Percentiles rank a stretch among this genome's conserved stretches.
Conservation (phyloP, 2,797 vertebrate species). For the Acipenser transmontanus region DNA sequence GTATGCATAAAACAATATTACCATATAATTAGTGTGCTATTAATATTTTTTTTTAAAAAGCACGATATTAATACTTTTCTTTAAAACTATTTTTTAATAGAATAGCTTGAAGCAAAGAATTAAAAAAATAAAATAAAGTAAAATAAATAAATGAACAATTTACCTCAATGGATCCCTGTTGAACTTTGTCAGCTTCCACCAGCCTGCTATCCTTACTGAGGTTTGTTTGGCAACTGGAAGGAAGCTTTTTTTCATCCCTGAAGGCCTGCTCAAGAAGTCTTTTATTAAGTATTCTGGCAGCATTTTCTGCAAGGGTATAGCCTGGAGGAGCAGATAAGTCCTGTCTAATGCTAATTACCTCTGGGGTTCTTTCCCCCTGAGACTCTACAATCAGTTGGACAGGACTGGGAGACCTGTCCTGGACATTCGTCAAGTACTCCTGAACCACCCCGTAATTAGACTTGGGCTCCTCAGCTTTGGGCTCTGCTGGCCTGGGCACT, state of each 20-base stretch:
- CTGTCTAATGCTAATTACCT: conserved; percentile 75
- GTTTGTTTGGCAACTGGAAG: conserved; percentile 45
- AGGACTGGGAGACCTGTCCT: conserved; percentile 90
- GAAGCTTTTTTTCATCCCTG: conserved; percentile 74
- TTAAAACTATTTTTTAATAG: no score
- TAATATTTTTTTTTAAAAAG: no score
- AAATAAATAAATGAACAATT: conserved; percentile 27
- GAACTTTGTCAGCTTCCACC: conserved; percentile 66
- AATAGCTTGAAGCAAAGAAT: no score
- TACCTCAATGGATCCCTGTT: conserved; percentile 90
- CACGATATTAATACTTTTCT: no score
- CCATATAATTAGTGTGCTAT: no score
- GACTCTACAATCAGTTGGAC: conserved; percentile 71
- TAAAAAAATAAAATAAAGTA: no score
- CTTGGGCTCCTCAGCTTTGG: conserved; percentile 32
- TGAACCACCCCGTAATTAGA: conserved; percentile 47
- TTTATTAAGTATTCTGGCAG: conserved; percentile 87
- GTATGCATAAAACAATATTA: no score
- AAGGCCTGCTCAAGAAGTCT: conserved; percentile 87
- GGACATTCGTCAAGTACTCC: conserved; percentile 59
- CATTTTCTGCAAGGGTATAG: conserved; percentile 81
- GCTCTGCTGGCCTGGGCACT: conserved; percentile 50
- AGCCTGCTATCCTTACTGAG: conserved; percentile 58
- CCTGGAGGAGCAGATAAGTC: conserved; percentile 89
- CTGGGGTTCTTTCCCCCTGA: conserved; percentile 71